Conservation (phyloP, 2,888 invertebrate species). For the Acronicta leporina region DNA sequence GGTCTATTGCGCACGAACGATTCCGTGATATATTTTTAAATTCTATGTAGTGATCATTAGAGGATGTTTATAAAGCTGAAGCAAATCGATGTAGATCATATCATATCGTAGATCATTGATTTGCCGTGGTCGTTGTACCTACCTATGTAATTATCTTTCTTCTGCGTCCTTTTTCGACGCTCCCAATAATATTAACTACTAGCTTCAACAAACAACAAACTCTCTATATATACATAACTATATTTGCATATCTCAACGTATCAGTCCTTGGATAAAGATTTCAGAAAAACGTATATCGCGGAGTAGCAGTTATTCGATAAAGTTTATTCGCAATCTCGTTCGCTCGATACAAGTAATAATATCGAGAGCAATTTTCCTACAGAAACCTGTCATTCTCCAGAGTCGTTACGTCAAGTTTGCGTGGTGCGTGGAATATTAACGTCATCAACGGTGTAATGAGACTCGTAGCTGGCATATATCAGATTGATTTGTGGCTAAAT, state of each 20-base stretch:
- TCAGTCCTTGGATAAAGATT: slow-evolving; percentile 15
- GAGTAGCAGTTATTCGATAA: slow-evolving; percentile 53
- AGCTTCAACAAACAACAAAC: too few relatives aligned
- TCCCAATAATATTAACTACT: not conserved
- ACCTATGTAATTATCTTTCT: too few relatives aligned
- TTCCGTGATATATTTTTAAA: too few relatives aligned
- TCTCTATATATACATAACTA: too few relatives aligned
- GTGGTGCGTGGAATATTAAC: slow-evolving; percentile 45
- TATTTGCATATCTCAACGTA: too few relatives aligned
- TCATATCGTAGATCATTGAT: too few relatives aligned
- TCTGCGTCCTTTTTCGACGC: not conserved
- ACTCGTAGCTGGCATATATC: slow-evolving; percentile 21
- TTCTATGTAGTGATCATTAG: too few relatives aligned
- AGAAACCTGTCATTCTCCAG: slow-evolving; percentile 54
- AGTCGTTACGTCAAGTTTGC: slow-evolving; percentile 36
- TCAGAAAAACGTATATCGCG: slow-evolving; percentile 41
- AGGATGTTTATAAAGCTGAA: too few relatives aligned
- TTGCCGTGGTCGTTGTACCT: too few relatives aligned
- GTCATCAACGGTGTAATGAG: slow-evolving; percentile 38
- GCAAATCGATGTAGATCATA: too few relatives aligned
- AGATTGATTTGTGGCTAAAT: slow-evolving; percentile 19
- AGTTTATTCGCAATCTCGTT: slow-evolving; percentile 49
- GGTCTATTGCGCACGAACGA: too few relatives aligned
- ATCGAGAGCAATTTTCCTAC: slow-evolving; percentile 55
- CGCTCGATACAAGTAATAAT: slow-evolving; percentile 51